Conservation (phyloP, 2,888 invertebrate species). For the Pandemis cinnamomeana region DNA sequence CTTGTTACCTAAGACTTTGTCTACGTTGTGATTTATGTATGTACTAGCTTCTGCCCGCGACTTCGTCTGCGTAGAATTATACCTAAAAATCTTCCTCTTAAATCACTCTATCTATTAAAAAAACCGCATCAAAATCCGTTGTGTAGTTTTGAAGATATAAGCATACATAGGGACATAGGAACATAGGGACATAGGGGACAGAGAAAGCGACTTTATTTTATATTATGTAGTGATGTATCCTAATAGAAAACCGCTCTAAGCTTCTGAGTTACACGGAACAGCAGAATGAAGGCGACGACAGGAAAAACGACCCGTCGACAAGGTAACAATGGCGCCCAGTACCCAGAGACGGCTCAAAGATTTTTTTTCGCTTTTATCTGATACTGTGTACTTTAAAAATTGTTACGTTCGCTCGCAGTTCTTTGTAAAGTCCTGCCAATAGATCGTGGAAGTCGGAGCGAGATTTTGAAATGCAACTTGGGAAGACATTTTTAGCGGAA, state of each 20-base stretch:
- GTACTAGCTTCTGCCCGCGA: too few relatives aligned
- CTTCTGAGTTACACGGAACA: slow-evolving; percentile 12
- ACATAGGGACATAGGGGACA: too few relatives aligned
- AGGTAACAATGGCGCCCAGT: slow-evolving; percentile 39
- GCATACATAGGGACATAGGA: too few relatives aligned
- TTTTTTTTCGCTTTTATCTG: slow-evolving; percentile 40
- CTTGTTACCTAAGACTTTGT: too few relatives aligned
- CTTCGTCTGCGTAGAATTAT: too few relatives aligned
- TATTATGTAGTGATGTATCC: too few relatives aligned
- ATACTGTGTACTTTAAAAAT: slow-evolving; percentile 42
- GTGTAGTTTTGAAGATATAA: too few relatives aligned
- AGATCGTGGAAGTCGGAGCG: slow-evolving; percentile 26
- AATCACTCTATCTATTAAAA: too few relatives aligned
- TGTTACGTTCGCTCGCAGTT: slow-evolving; percentile 36
- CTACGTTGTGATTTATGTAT: too few relatives aligned
- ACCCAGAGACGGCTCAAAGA: slow-evolving; percentile 37
- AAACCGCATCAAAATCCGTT: too few relatives aligned
- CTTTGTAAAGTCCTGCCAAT: slow-evolving; percentile 41
- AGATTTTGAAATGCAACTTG: slow-evolving; percentile 34
- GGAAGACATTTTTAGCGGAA: slow-evolving; percentile 28
- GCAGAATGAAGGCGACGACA: slow-evolving; percentile 30
- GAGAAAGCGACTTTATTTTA: too few relatives aligned
- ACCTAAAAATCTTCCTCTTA: too few relatives aligned
- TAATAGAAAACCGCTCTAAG: slow-evolving; percentile 1
- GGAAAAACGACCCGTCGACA: slow-evolving; percentile 39